These are phyloP conservation scores for Halcyon senegalensis DNA, from an alignment of 2,113 vertebrate genomes.

Conservation along the genomic window DNA sequence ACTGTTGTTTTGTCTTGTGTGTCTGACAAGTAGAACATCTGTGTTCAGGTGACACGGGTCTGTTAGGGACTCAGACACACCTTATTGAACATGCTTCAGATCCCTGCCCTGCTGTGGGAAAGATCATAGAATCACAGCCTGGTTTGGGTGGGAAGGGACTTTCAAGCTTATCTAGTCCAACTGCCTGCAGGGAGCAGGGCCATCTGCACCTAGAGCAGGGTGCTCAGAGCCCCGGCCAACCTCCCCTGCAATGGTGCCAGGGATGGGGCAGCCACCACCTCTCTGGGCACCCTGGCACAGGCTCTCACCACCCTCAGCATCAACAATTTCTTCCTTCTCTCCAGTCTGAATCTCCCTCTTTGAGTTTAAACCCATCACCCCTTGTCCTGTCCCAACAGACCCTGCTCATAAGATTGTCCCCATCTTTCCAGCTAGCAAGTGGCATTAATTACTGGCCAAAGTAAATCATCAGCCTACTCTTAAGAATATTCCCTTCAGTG, in stretches of 20 bases:
- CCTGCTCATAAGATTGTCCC: no score
- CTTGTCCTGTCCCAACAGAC: no score
- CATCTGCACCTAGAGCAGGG: no score
- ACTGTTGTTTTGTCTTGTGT: neutral
- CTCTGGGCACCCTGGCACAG: no score
- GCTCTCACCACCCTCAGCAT: no score
- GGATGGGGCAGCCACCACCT: no score
- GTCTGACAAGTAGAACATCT: neutral
- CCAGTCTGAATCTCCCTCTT: no score
- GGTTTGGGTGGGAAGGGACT: neutral
- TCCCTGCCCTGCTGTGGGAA: neutral
- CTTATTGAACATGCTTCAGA: neutral
- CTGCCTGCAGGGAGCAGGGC: no score
- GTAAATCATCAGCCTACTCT: neutral
- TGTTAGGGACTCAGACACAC: neutral
- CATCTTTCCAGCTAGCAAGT: neutral
- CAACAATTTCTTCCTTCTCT: no score
- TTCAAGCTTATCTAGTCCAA: neutral
- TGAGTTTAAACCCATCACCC: no score
- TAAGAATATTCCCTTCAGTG: neutral
- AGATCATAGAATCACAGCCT: neutral
- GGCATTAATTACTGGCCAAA: neutral
- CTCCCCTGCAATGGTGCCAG: no score
- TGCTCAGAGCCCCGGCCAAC: no score
- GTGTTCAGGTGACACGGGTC: neutral